Evolutionary conservation across 1,140 invertebrate genomes (phyloP), one percentile per base, ranked within the genome.

Genomic region (Charaxes varanes): DNA sequence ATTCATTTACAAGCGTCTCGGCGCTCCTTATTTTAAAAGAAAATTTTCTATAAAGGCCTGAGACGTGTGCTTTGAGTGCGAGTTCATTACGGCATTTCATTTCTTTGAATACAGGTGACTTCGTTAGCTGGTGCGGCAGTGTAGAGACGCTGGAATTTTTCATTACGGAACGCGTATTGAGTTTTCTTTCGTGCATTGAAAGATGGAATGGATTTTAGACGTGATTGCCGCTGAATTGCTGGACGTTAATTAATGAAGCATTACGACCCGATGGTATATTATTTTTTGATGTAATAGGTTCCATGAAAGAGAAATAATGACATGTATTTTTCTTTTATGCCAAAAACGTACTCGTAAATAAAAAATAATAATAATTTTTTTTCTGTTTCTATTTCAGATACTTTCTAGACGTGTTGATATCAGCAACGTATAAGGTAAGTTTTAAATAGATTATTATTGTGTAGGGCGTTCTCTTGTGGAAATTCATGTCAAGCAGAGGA

Each of bases 41-140:
- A 71, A 67, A n/a, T n/a, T 65, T 66, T 55, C 57, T 53, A 68
- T 37, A 61, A 57, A 62, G 48, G 35, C 36, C 46, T 36, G 37
- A 55, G 64, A 68, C 62, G 57, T 62, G 50, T 51, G 50, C 57
- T 62, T 63, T 62, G 55, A 67, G 64, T 56, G 57, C 53, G 60
- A 51, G 62, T 63, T 74, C 67, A 74, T 74, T 71, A 74, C 62
- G 46, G 57, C 52, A 50, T 69, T 62, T 62, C 58, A 67, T 64
- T 68, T 71, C 63, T 71, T 69, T 71, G 63, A 70, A 73, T 68
- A 63, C 60, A 59, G 60, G 53, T 59, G 51, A 41, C 48, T 69
- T 74, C 70, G 66, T 71, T 74, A 74, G 61, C 41, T 42, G 47
- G 40, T 53, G 59, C 45, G 54, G 45, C 43, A 49, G 52, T 57